Percentiles rank a stretch among this genome's conserved stretches.
phyloP scores from a whole-genome alignment of 2,113 vertebrate species.

The Morone chrysops region DNA sequence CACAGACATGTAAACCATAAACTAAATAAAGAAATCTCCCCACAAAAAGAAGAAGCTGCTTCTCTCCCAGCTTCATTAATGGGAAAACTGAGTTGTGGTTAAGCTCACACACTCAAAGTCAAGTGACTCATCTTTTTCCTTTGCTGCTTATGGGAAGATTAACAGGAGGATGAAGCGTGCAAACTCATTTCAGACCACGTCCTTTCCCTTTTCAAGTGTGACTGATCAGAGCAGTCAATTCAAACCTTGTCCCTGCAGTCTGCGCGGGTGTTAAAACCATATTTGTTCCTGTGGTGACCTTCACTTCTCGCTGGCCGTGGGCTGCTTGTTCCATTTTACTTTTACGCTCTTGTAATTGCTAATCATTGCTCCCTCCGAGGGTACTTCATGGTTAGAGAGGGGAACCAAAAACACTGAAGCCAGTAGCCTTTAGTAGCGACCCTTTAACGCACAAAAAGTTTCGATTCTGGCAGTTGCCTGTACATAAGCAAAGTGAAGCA shows the following conservation, averaged over 20 bases:
- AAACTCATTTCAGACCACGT: conserved; percentile 66
- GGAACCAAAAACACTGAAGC: not conserved
- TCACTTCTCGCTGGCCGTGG: conserved; percentile 55
- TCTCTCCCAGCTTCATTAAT: conserved; percentile 33
- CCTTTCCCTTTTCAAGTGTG: conserved; percentile 70
- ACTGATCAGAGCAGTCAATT: conserved; percentile 60
- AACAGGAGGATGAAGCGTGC: conserved; percentile 51
- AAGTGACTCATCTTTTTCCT: conserved; percentile 70
- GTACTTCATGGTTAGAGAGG: conserved; percentile 1
- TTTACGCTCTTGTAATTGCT: conserved; percentile 43
- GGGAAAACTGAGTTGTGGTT: conserved; percentile 38
- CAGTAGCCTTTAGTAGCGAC: not conserved
- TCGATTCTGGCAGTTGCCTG: conserved; percentile 14
- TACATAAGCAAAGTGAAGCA: not conserved
- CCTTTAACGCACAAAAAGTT: conserved; percentile 14
- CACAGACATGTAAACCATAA: not conserved
- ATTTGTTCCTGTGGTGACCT: conserved; percentile 71
- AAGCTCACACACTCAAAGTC: not conserved
- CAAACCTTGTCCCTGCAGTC: conserved; percentile 33
- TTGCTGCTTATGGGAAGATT: conserved; percentile 48
- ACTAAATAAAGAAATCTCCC: not conserved
- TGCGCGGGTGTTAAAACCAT: conserved; percentile 50
- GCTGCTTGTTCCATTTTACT: conserved; percentile 70
- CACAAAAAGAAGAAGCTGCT: not conserved
- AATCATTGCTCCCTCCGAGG: conserved; percentile 22